phyloP scores from a whole-genome alignment of 2,888 invertebrate species.

The Blera fallax region DNA sequence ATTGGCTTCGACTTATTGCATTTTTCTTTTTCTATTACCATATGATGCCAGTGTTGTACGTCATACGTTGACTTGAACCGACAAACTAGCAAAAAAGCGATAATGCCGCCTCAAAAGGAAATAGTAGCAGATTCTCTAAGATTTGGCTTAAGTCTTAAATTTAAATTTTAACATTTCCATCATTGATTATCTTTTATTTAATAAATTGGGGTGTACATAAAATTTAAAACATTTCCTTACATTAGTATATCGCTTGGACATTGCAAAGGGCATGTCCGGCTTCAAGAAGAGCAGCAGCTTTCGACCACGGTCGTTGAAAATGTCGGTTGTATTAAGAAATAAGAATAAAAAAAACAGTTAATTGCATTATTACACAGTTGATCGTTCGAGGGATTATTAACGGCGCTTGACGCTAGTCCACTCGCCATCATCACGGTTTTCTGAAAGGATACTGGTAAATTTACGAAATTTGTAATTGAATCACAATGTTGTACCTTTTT shows the following conservation, averaged over 20 bases:
- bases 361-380: conserved; percentile 33
- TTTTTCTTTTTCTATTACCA: too few species aligned
- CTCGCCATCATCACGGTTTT: conserved; percentile 83
- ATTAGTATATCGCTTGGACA: conserved; percentile 8
- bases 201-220: conserved; percentile 41
- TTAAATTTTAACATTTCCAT: conserved; percentile 19
- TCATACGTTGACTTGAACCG: too few species aligned
- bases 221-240: conserved; percentile 48
- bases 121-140: too few species aligned
- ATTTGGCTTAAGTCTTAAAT: background rate
- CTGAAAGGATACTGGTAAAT: conserved; percentile 74
- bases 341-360: conserved; percentile 24
- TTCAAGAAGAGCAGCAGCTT: background rate
- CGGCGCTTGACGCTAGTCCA: conserved; percentile 85
- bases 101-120: too few species aligned
- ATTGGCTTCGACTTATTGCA: too few species aligned
- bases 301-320: conserved; percentile 7
- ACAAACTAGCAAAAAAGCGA: too few species aligned
- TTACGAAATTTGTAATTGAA: background rate
- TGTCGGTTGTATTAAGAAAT: conserved; percentile 41
- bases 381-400: conserved; percentile 73
- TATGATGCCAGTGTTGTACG: too few species aligned
- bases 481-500: conserved; percentile 41
- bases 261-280: background rate
- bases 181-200: conserved; percentile 50